Percentiles rank a stretch among this genome's conserved stretches.
phyloP scores from a whole-genome alignment of 35 echinoderm and acorn worm species.

The Ophiothrix spiculata region DNA sequence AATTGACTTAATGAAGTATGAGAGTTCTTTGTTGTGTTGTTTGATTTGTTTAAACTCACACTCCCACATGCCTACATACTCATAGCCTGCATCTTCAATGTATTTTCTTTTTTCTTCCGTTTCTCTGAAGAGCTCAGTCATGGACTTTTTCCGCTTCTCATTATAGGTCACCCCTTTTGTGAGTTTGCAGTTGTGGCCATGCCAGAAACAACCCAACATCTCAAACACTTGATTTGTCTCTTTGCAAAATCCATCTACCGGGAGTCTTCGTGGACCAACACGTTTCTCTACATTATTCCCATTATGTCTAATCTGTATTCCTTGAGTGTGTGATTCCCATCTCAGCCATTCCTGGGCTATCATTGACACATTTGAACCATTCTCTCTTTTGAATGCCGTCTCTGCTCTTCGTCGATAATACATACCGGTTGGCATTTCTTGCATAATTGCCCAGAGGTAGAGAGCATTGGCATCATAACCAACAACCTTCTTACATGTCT shows the following conservation, averaged over 20 bases:
- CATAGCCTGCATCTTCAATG: conserved; percentile 23
- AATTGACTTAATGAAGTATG: neutral
- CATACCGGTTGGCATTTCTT: conserved; percentile 51
- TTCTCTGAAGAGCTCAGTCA: neutral
- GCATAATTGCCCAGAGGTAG: conserved; percentile 50
- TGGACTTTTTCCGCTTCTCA: neutral
- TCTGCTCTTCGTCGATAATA: conserved; percentile 31
- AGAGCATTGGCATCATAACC: conserved; percentile 61
- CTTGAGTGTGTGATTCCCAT: conserved; percentile 22
- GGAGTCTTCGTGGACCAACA: conserved; percentile 20
- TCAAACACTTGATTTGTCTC: conserved; percentile 44
- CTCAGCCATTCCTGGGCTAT: conserved; percentile 34
- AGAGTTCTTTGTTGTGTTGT: neutral
- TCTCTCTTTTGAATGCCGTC: conserved; percentile 10
- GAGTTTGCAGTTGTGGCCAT: conserved; percentile 57
- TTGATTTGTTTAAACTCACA: conserved; percentile 14
- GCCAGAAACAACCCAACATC: conserved; percentile 54
- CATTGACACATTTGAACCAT: neutral
- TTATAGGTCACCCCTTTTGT: neutral
- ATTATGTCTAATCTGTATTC: conserved; percentile 27
- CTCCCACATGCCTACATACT: conserved; percentile 33
- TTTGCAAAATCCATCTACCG: conserved; percentile 32
- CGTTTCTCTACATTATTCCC: conserved; percentile 32
- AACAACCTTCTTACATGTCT: conserved; percentile 25
- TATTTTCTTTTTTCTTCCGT: conserved; percentile 19